Conservation (phyloP, 1,140 invertebrate genomes). For the Pristionchus pacificus region DNA sequence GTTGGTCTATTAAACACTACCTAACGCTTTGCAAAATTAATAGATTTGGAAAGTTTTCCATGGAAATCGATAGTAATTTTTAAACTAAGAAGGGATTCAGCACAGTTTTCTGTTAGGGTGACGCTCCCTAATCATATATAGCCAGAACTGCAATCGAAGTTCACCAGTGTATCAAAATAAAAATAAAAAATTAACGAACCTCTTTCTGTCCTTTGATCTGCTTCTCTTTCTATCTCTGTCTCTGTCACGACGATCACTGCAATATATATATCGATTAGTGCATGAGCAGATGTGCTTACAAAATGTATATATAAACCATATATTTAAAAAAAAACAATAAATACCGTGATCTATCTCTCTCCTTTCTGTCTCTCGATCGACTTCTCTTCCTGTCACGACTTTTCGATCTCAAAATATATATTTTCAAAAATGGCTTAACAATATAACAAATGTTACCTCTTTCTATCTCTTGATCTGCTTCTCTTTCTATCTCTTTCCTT, state of each 20-base stretch:
- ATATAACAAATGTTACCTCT: no score
- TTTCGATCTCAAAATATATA: not conserved
- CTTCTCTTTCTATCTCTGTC: constrained; percentile 22
- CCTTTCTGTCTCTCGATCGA: constrained; percentile 15
- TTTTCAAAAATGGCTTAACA: no score
- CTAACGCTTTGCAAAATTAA: not conserved
- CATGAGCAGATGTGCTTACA: not conserved
- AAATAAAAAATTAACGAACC: no score
- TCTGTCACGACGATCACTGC: constrained; percentile 16
- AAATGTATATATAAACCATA: no score
- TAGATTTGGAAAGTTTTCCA: not conserved
- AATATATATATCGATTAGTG: not conserved
- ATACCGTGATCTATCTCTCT: not conserved
- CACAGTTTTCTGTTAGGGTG: no score
- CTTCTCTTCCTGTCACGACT: constrained; percentile 19
- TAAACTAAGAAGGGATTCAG: no score
- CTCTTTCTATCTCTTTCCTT: constrained; percentile 17
- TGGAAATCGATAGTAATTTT: no score
- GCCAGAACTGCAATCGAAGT: no score
- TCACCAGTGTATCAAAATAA: no score
- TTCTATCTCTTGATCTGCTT: constrained; percentile 8
- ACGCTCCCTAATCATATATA: no score
- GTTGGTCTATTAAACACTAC: not conserved
- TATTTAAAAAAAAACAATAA: no score
- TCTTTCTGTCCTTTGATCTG: constrained; percentile 19